Base-by-base conservation (phyloP, 1,140 invertebrate species). In the Eumeta japonica region DNA sequence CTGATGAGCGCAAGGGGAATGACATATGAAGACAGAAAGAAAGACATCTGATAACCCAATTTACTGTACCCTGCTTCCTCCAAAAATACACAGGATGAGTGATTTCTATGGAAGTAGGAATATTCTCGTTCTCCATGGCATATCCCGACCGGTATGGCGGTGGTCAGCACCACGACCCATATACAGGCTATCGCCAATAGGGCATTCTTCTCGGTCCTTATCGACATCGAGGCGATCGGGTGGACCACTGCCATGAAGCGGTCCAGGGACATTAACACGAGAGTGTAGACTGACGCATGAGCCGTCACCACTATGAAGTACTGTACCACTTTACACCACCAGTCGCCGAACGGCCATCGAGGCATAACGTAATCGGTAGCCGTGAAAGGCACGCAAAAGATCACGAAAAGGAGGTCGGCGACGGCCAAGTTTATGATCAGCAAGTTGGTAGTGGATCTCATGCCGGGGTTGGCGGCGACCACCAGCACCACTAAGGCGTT, bases 351-450 rank as follows among this genome's bases (percentile, higher is more conserved):
- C 0, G 90, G 90, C 94, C 94, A 97, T 58, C 83, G 83, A 0
- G 86, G 82, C 49, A 92, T 70, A 0, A 90, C 87, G 67, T 93
- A 94, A 54, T 94, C 91, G 10, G 86, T 86, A 1, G 90, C 91
- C 3, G 92, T 95, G 59, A 93, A 94, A 0, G 94, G 94, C 16
- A 97, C 92, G 75, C 94, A 98, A 68, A 97, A 94, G 29, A 94
- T 83, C 24, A 97, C 92, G 67, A 98, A 97, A 3, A 95, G 81
- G 5, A 97, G 76, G 68, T 98, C 94, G 3, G 94, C 94, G 12
- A 92, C 78, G 1, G 90, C 90, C 31, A 92, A 66, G 59, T 92
- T 92, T 40, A 90, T 89, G 42, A 97, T 96, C 2, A 96, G 81
- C 24, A 95, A 80, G 59, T 97, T 96, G 14, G 93, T 96, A 2